A percentile compares a stretch with the other conserved stretches of the same genome.
These are phyloP conservation scores for Typhlomys cinereus DNA, from an alignment of 2,113 vertebrate genomes.

Conservation along the genomic window DNA sequence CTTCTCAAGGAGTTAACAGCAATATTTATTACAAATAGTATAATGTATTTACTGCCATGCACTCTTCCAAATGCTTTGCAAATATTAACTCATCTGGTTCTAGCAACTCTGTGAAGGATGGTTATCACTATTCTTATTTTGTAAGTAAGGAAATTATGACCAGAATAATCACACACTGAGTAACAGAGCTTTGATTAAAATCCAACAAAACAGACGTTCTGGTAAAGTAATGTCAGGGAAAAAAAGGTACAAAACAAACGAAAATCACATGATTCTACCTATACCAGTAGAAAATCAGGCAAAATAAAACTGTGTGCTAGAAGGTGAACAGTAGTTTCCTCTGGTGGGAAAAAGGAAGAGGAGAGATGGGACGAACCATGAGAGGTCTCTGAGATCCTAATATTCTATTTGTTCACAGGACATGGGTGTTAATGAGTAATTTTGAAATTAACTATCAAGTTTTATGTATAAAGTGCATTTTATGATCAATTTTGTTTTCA, in stretches of 20 bases:
- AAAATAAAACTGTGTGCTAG: background rate
- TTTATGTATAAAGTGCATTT: background rate
- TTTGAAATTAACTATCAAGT: slow-evolving; percentile 16
- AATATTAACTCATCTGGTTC: background rate
- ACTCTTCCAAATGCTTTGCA: background rate
- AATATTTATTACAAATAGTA: background rate
- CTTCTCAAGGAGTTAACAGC: background rate
- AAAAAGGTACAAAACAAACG: background rate
- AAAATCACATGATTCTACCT: background rate
- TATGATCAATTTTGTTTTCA: slow-evolving; percentile 24
- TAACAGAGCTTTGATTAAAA: slow-evolving; percentile 2
- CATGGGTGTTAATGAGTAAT: background rate
- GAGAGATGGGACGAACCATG: background rate
- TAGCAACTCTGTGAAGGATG: background rate
- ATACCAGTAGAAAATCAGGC: background rate
- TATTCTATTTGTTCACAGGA: background rate
- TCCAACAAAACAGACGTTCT: background rate
- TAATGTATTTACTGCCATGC: background rate
- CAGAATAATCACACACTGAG: background rate
- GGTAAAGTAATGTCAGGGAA: background rate
- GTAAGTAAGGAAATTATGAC: background rate
- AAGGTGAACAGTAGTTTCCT: background rate
- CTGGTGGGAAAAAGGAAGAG: rapidly evolving
- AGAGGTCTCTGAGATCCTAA: background rate
- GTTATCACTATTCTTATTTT: background rate